Base-by-base conservation (phyloP, 2,888 invertebrate genomes). In the Orthosia gothica region DNA sequence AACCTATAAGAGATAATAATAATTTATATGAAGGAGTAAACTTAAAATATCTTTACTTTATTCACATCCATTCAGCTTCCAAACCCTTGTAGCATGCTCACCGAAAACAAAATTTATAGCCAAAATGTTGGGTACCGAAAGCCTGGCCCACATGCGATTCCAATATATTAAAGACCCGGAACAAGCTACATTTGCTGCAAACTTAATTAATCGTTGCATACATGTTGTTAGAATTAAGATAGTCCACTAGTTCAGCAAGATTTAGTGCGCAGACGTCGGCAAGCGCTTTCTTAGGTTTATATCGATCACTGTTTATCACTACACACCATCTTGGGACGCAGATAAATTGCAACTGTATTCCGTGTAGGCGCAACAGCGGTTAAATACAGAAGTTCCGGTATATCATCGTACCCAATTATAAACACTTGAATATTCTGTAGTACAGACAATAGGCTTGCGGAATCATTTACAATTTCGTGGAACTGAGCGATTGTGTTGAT, bases 261-360 rank as follows among this genome's bases (percentile, higher is more conserved):
- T 26, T 26, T 62, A 84, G 57, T 64, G 59, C 26, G 13, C 23
- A 45, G 18, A 76, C 18, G 32, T 74, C 57, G 78, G 59, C 11
- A 50, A 61, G 26, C 26, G 52, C 45, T 70, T 47, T 82, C 72
- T 69, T 73, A 72, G 61, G 52, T 45, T 47, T 26, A 64, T 66
- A 81, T 78, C 72, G 74, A 83, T 81, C 66, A 74, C 50, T 55
- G 65, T 81, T 69, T 73, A 76, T 83, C 78, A 74, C 72, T 62
- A 63, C 59, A 75, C 62, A 77, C 73, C 32, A 76, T 74, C 61
- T 52, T 23, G 4, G 54, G 65, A 80, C 81, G 65, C 57, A 66
- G 78, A 84, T 78, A 70, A 70, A 83, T 85, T 76, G 83, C 83
- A 63, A 78, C 32, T 70, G 55, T 55, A 74, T 79, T 81, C 72